Base-by-base conservation (phyloP, 2,113 vertebrate species). In the Bagarius yarrelli region DNA sequence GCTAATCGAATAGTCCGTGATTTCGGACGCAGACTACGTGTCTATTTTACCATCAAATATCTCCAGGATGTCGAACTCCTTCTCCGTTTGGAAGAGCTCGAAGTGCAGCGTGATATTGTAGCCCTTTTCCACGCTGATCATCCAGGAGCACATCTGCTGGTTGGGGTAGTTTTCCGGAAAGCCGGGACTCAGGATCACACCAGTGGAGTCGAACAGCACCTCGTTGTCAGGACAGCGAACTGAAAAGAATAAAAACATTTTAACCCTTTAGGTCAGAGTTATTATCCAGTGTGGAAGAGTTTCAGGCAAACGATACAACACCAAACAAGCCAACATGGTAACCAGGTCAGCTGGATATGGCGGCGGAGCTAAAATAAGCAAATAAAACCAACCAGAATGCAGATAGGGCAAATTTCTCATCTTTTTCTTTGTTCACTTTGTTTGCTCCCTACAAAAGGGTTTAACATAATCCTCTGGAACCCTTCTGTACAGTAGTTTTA, bases 81-180 rank as follows among this genome's bases (percentile, higher is more conserved):
- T 99, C 92, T 99, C 97, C 32, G 96, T 98, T 87, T 98, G 97
- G 91, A 99, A 99, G 88, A 96, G 96, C 88, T 98, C 94, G n/a
- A 99, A 95, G 91, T 96, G 95, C 90, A 99, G 93, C 84, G 95
- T 97, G 90, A 99, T 95, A 84, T 99, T 99, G 88, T 99, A 98
- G 66, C 96, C 97, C 86, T 98, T 98, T 92, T 99, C 97, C 87
- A 98, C 97, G 2, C 94, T 96, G 83, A 99, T 97, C 82, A 95
- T 94, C 97, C 97, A 99, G 0, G 96, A 94, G 87, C 97, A 99
- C 95, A 97, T 99, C 88, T 99, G 97, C 80, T 99, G 95, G 77
- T 99, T 98, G 77, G 96, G 96, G 79, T 98, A 98, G 87, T 95
- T 96, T 78, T 98, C 96, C n/a, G 96, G 97, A 79, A 95, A 98